Percentiles rank a stretch among this genome's conserved stretches.
These are phyloP conservation scores for Brachionus angularis DNA, from an alignment of 1,140 invertebrate species.

Conservation along the genomic window DNA sequence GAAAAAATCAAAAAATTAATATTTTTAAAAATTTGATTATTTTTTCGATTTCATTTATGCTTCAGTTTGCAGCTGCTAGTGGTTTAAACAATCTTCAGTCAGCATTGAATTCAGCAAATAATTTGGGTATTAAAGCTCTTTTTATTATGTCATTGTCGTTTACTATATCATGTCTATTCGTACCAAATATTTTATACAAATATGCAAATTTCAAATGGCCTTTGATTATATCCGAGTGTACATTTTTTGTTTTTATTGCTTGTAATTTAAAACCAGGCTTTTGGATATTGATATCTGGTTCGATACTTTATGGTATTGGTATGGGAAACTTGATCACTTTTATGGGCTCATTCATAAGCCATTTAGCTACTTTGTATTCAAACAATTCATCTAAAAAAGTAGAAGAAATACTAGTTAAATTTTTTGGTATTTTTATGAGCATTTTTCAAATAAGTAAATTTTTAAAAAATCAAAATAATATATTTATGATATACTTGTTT, in stretches of 20 bases:
- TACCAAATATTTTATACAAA: neutral
- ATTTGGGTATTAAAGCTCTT: slow-evolving; percentile 18
- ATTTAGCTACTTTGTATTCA: neutral
- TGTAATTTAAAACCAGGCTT: slow-evolving; percentile 1
- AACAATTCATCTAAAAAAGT: neutral
- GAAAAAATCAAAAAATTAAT: neutral
- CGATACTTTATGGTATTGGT: slow-evolving; percentile 2
- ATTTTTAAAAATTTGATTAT: slow-evolving; percentile 14
- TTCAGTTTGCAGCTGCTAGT: slow-evolving; percentile 33
- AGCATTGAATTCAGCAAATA: slow-evolving; percentile 5
- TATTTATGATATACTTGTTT: neutral
- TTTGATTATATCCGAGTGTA: neutral
- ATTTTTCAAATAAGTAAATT: slow-evolving; percentile 42
- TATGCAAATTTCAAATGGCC: slow-evolving; percentile 17
- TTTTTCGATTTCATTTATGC: slow-evolving; percentile 1
- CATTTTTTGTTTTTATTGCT: neutral
- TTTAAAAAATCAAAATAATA: no score
- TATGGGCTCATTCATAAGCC: slow-evolving; percentile 5
- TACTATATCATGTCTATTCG: neutral
- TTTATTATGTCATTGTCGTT: neutral
- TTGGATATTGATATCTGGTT: neutral
- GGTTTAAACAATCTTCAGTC: slow-evolving; percentile 24
- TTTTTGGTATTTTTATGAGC: slow-evolving; percentile 35
- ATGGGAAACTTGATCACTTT: no score
- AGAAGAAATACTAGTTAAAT: slow-evolving; percentile 16